phyloP scores from a whole-genome alignment of 2,797 vertebrate species.

The Rallus crepitans region DNA sequence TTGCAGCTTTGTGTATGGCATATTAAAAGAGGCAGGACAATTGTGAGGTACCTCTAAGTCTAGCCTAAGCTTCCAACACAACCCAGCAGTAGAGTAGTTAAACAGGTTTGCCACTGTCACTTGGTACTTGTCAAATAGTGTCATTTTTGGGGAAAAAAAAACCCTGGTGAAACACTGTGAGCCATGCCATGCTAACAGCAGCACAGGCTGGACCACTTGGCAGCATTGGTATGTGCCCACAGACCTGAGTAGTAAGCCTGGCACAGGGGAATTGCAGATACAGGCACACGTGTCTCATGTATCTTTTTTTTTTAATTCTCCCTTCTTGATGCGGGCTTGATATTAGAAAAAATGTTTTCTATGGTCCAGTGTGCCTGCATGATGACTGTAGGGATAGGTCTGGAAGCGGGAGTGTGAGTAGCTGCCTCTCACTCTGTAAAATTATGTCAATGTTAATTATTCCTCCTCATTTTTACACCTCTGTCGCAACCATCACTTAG shows the following conservation, averaged over 20 bases:
- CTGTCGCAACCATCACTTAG: slow-evolving; percentile 33
- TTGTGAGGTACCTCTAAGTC: neutral
- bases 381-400: neutral
- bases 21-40: neutral
- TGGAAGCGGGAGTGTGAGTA: slow-evolving; percentile 13
- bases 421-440: slow-evolving; percentile 27
- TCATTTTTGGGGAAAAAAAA: slow-evolving; percentile 54
- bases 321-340: neutral
- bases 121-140: neutral
- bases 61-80: neutral
- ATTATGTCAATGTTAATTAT: slow-evolving; percentile 51
- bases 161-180: slow-evolving; percentile 19
- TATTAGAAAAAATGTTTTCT: slow-evolving; percentile 32
- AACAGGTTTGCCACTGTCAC: neutral
- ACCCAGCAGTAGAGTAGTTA: slow-evolving; percentile 10
- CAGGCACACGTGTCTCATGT: neutral
- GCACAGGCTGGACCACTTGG: slow-evolving; percentile 40
- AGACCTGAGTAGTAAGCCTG: slow-evolving; percentile 45
- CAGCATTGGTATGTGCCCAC: neutral
- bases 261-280: slow-evolving; percentile 5
- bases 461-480: slow-evolving; percentile 32
- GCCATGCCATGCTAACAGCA: slow-evolving; percentile 15
- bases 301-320: neutral
- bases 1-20: neutral
- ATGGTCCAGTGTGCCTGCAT: neutral